These are phyloP conservation scores for Chelonus formosanus DNA, from an alignment of 2,888 invertebrate species.

Conservation along the genomic window DNA sequence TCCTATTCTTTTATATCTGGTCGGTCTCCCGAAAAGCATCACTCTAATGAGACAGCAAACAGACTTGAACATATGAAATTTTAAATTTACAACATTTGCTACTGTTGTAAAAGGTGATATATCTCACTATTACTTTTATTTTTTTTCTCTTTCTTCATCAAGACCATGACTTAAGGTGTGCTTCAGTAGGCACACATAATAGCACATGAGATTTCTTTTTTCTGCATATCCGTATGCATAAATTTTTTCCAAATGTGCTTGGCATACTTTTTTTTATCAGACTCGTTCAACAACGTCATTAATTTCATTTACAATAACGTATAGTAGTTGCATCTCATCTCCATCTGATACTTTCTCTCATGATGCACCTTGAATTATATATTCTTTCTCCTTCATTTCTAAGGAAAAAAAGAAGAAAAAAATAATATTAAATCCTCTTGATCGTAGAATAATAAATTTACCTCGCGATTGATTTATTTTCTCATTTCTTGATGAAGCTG, in stretches of 20 bases:
- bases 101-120: no score
- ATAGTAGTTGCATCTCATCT: slow-evolving; percentile 1
- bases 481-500: not conserved
- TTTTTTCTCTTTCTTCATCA: not conserved
- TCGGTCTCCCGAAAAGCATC: not conserved
- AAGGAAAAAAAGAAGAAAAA: not conserved
- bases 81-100: no score
- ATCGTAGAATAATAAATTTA: slow-evolving; percentile 1
- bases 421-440: not conserved
- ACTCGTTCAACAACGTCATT: slow-evolving; percentile 10
- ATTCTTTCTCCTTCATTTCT: no score
- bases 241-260: slow-evolving; percentile 11
- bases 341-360: slow-evolving; percentile 14
- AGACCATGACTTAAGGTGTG: not conserved
- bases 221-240: not conserved
- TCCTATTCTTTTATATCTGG: slow-evolving; percentile 1
- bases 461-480: slow-evolving; percentile 2
- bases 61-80: no score
- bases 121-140: not conserved
- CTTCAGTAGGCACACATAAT: not conserved
- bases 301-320: slow-evolving; percentile 23
- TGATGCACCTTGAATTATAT: slow-evolving; percentile 1
- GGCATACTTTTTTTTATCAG: slow-evolving; percentile 22
- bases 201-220: slow-evolving; percentile 11
- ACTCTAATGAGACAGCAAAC: not conserved